Conservation (phyloP, 2,888 invertebrate species). For the Drosophila macrospina region DNA sequence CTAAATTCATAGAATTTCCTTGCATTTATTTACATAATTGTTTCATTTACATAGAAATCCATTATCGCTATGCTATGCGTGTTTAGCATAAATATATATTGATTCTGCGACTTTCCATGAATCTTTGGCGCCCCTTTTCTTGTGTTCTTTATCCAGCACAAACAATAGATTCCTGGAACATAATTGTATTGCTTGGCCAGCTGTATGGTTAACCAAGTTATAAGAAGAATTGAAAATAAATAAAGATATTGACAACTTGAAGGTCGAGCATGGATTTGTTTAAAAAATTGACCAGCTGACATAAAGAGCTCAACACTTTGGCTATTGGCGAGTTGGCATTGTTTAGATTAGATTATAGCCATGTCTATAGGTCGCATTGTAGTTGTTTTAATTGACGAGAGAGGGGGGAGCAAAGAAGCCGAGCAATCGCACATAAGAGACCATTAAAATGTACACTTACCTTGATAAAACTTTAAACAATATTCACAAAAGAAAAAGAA, state of each 20-base stretch:
- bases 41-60: constrained; percentile 14
- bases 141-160: not conserved
- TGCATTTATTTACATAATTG: constrained; percentile 4
- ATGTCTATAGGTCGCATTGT: constrained; percentile 30
- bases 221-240: constrained; percentile 7
- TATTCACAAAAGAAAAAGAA: constrained; percentile 14
- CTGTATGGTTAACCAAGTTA: constrained; percentile 8
- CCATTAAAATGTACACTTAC: constrained; percentile 17
- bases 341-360: constrained; percentile 56
- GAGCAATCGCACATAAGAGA: constrained; percentile 6
- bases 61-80: constrained; percentile 8
- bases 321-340: constrained; percentile 2
- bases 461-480: constrained; percentile 38
- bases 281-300: constrained; percentile 38
- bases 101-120: constrained; percentile 8
- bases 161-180: constrained; percentile 36
- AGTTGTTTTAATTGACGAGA: constrained; percentile 41
- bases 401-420: not conserved
- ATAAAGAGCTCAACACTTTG: constrained; percentile 35
- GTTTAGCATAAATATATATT: constrained; percentile 25
- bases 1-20: not conserved
- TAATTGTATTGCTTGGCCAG: constrained; percentile 25
- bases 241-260: constrained; percentile 18
- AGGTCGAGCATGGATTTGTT: constrained; percentile 29
- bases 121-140: constrained; percentile 17